These are phyloP conservation scores for Fragum sueziense DNA, from an alignment of 2,888 invertebrate species.

Conservation along the genomic window DNA sequence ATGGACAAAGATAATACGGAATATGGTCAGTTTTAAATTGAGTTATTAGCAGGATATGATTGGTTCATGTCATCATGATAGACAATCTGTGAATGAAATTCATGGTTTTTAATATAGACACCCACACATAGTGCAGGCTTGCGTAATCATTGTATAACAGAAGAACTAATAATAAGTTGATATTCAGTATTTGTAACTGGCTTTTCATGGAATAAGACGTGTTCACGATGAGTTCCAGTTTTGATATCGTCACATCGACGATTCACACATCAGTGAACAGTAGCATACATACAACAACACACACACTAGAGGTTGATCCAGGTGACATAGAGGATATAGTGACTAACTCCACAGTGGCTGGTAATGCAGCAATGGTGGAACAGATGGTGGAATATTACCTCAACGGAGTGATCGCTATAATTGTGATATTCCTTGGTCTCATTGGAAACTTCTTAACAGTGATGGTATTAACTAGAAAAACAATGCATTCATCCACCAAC, in stretches of 20 bases:
- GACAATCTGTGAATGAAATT: no score
- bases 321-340: not conserved
- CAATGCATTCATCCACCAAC: slow-evolving; percentile 90
- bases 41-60: no score
- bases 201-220: no score
- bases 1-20: no score
- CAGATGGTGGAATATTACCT: slow-evolving; percentile 61
- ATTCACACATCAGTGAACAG: not conserved
- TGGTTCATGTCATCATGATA: no score
- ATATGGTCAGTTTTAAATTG: no score
- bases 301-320: not conserved
- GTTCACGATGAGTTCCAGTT: slow-evolving; percentile 6
- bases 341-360: slow-evolving; percentile 9
- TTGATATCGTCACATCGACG: not conserved
- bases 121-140: no score
- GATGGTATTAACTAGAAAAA: slow-evolving; percentile 85
- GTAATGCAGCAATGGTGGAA: slow-evolving; percentile 2
- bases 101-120: no score
- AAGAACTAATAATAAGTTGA: no score
- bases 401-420: slow-evolving; percentile 74
- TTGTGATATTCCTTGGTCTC: slow-evolving; percentile 86
- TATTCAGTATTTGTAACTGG: no score
- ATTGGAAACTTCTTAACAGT: slow-evolving; percentile 86
- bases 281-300: not conserved
- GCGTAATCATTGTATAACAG: no score